Conservation (phyloP, 2,113 vertebrate species). For the Pao palembangensis region DNA sequence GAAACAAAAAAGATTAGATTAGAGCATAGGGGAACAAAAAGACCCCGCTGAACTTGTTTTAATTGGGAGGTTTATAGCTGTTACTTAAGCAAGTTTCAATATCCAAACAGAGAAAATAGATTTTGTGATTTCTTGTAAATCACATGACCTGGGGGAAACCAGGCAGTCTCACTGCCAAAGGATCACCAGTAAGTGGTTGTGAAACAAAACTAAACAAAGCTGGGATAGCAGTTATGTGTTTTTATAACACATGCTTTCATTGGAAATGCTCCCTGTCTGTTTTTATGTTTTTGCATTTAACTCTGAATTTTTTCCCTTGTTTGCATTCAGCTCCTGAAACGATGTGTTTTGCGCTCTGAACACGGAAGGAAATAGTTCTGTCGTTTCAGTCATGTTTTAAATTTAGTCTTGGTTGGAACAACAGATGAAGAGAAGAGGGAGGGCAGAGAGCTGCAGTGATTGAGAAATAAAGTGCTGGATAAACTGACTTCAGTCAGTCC, state of each 20-base stretch:
- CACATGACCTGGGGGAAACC: constrained; percentile 64
- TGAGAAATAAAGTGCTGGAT: constrained; percentile 47
- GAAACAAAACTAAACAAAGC: constrained; percentile 37
- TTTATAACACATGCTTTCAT: no score
- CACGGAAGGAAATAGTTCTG: not conserved
- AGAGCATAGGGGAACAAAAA: no score
- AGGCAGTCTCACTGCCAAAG: not conserved
- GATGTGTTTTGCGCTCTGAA: no score
- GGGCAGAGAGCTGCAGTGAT: constrained; percentile 9
- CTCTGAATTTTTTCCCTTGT: no score
- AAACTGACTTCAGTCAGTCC: constrained; percentile 5
- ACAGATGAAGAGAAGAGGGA: constrained; percentile 15
- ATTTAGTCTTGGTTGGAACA: not conserved
- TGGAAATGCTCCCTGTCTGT: no score
- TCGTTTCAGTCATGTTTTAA: not conserved
- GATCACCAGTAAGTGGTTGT: constrained; percentile 34
- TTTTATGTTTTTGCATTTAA: no score
- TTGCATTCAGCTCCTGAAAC: no score
- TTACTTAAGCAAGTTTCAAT: not conserved
- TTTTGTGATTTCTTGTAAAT: constrained; percentile 61
- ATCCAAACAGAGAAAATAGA: not conserved
- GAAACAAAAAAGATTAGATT: no score
- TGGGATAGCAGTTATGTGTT: not conserved
- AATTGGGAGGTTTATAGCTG: not conserved
- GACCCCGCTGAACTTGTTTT: not conserved